Conservation (phyloP, 2,113 vertebrate genomes). For the Rhea pennata region DNA sequence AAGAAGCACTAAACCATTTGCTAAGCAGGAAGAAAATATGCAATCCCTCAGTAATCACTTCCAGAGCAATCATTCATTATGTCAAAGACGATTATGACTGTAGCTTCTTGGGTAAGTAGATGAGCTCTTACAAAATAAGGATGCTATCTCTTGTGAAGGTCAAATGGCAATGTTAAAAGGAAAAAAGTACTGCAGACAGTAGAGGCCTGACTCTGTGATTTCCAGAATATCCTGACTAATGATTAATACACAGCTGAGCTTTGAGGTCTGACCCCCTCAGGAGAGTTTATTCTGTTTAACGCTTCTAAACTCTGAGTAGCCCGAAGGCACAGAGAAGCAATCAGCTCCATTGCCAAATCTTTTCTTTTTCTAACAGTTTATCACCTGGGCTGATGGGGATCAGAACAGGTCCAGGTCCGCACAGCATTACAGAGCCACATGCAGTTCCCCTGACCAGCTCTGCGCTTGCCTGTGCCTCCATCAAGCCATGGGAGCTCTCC, state of each 20-base stretch:
- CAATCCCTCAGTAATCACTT: conserved; percentile 56
- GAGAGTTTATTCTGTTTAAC: conserved; percentile 24
- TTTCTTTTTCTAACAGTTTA: background rate
- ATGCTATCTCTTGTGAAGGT: background rate
- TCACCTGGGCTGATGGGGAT: fast-evolving
- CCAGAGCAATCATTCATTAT: conserved; percentile 44
- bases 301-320: conserved; percentile 29
- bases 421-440: background rate
- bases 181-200: background rate
- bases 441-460: background rate
- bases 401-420: background rate
- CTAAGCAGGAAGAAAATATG: conserved; percentile 3
- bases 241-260: conserved; percentile 1
- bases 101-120: conserved; percentile 49
- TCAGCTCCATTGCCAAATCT: background rate
- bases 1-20: conserved; percentile 3
- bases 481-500: background rate
- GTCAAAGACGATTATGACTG: conserved; percentile 43
- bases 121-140: conserved; percentile 56
- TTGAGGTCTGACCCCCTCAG: background rate
- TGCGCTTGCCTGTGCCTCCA: background rate
- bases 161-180: conserved; percentile 16
- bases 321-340: background rate
- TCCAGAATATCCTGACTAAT: background rate
- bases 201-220: background rate